These are phyloP conservation scores for Drosophila stalkeri DNA, from an alignment of 2,888 invertebrate genomes.

Conservation along the genomic window DNA sequence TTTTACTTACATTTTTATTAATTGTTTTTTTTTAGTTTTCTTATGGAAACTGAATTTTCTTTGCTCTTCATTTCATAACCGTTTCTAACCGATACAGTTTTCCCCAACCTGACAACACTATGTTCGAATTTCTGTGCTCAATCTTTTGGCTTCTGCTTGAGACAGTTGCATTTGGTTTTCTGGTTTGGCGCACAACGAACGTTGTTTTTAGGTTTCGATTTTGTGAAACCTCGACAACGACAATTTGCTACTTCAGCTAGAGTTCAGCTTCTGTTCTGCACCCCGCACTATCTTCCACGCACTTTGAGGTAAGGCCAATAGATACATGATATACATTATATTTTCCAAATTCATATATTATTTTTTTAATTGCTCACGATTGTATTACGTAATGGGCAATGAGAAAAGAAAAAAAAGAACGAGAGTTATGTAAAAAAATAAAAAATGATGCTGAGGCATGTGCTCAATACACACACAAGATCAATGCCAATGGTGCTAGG, in stretches of 20 bases:
- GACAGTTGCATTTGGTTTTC: constrained; percentile 76
- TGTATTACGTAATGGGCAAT: constrained; percentile 72
- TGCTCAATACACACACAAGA: constrained; percentile 31
- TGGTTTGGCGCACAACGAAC: constrained; percentile 78
- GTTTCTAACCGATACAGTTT: constrained; percentile 25
- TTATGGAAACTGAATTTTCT: background rate
- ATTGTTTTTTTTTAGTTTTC: background rate
- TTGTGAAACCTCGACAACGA: constrained; percentile 50
- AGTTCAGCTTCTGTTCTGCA: constrained; percentile 47
- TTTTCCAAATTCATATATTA: constrained; percentile 28
- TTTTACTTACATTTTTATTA: background rate
- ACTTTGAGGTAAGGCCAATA: constrained; percentile 64
- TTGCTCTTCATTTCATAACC: constrained; percentile 9
- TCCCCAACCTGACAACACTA: constrained; percentile 50
- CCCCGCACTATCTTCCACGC: constrained; percentile 46
- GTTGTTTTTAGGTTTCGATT: constrained; percentile 66
- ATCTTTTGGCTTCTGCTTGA: constrained; percentile 37
- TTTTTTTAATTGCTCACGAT: constrained; percentile 25
- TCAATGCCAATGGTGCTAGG: constrained; percentile 26
- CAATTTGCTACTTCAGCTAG: constrained; percentile 62
- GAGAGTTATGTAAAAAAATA: constrained; percentile 69
- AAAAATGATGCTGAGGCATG: constrained; percentile 20
- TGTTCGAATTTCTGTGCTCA: constrained; percentile 11
- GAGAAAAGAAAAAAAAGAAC: constrained; percentile 44
- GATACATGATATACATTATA: background rate